phyloP scores from a whole-genome alignment of 1,140 invertebrate genomes.

The Wiebesia pumilae region DNA sequence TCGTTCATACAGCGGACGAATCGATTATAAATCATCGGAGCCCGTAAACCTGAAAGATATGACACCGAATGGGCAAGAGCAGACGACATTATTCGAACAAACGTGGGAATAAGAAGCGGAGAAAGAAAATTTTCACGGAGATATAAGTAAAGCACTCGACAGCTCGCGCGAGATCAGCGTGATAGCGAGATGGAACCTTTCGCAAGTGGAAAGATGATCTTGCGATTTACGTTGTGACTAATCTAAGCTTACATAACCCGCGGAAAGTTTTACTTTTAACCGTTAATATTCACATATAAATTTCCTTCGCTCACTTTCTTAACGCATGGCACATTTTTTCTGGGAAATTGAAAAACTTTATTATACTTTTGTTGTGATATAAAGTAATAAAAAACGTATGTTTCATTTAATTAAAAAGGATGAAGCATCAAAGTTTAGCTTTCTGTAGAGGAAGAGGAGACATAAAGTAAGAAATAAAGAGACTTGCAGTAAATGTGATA shows the following conservation, averaged over 20 bases:
- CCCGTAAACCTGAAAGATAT: neutral
- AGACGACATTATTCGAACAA: slow-evolving; percentile 14
- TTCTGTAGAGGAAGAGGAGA: neutral
- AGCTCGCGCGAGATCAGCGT: neutral
- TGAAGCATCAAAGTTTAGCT: neutral
- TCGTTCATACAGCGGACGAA: neutral
- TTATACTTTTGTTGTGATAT: slow-evolving; percentile 29
- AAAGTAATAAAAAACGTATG: slow-evolving; percentile 2
- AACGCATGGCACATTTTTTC: neutral
- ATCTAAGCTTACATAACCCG: slow-evolving; percentile 51
- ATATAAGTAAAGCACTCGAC: slow-evolving; percentile 25
- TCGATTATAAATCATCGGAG: neutral
- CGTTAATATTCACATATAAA: neutral
- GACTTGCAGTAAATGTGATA: neutral
- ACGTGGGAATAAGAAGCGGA: neutral
- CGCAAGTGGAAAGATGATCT: slow-evolving; percentile 49
- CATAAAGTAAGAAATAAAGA: slow-evolving; percentile 18
- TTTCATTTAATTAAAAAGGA: slow-evolving; percentile 17
- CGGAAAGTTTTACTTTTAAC: slow-evolving; percentile 19
- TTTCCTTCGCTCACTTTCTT: neutral
- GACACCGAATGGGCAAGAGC: neutral
- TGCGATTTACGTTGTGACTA: slow-evolving; percentile 52
- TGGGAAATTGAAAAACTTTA: slow-evolving; percentile 11
- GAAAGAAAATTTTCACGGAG: slow-evolving; percentile 15
- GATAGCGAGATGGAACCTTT: neutral